Evolutionary conservation across 2,888 invertebrate species (phyloP).

Genomic region (Lordiphosa fenestrarum): DNA sequence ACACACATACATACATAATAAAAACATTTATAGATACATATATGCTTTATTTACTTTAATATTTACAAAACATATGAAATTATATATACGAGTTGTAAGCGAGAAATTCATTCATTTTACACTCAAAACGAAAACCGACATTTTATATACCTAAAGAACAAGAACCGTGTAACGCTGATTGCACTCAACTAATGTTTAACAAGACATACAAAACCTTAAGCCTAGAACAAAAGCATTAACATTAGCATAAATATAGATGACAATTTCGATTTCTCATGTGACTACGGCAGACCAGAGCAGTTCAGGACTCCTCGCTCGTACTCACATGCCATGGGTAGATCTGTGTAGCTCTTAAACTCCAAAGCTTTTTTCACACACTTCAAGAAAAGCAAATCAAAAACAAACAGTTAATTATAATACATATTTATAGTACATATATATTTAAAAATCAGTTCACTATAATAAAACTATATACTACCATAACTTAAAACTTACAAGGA

Average conservation of each 20-base stretch:
- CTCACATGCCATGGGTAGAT: no score
- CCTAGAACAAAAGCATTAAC: slow-evolving; percentile 23
- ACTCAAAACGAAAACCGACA: slow-evolving; percentile 41
- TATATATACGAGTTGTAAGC: slow-evolving; percentile 55
- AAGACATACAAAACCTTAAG: slow-evolving; percentile 31
- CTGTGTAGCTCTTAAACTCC: slow-evolving; percentile 20
- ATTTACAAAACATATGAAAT: slow-evolving; percentile 43
- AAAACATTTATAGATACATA: slow-evolving; percentile 48
- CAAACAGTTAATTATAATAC: slow-evolving; percentile 36
- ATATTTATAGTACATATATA: slow-evolving; percentile 59
- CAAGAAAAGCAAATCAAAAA: slow-evolving; percentile 28
- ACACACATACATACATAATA: slow-evolving; percentile 55
- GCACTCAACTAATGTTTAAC: slow-evolving; percentile 41
- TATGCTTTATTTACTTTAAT: slow-evolving; percentile 76
- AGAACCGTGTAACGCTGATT: slow-evolving; percentile 42
- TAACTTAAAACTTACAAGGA: slow-evolving; percentile 59
- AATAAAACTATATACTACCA: slow-evolving; percentile 75
- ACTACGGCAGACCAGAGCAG: slow-evolving; percentile 30
- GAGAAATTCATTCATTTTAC: slow-evolving; percentile 66
- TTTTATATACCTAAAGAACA: slow-evolving; percentile 59
- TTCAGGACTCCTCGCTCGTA: no score
- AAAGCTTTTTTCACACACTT: slow-evolving; percentile 57
- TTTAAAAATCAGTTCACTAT: slow-evolving; percentile 76
- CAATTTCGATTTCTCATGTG: slow-evolving; percentile 67
- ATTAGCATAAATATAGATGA: slow-evolving; percentile 12